These are phyloP conservation scores for Lampris incognitus DNA, from an alignment of 2,113 vertebrate species.

Conservation along the genomic window DNA sequence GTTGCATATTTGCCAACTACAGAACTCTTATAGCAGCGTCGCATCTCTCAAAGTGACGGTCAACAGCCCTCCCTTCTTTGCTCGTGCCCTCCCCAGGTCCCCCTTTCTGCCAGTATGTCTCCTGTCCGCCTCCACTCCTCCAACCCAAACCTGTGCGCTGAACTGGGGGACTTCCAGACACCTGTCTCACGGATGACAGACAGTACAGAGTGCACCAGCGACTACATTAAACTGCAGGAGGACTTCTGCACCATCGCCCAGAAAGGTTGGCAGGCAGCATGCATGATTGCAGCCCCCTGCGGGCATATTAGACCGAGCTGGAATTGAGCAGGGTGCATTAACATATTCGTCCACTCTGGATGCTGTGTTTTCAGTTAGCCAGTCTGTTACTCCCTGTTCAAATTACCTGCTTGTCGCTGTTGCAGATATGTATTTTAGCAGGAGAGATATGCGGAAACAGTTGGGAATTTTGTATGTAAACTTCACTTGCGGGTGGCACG, in stretches of 20 bases:
- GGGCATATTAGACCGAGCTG: not conserved
- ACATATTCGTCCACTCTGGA: not conserved
- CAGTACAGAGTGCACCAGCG: conserved; percentile 87
- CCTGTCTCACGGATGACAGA: conserved; percentile 88
- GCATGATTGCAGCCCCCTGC: not conserved
- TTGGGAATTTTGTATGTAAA: not conserved
- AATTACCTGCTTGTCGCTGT: not conserved
- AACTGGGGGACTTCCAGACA: conserved; percentile 91
- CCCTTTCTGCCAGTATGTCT: conserved; percentile 93
- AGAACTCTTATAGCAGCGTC: not conserved
- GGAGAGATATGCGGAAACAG: not conserved
- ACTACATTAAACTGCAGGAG: conserved; percentile 98
- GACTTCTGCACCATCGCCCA: conserved; percentile 97
- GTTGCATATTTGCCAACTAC: conserved; percentile 16
- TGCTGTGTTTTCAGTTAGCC: not conserved
- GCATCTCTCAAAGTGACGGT: not conserved
- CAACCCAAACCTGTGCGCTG: conserved; percentile 97
- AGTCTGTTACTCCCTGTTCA: not conserved
- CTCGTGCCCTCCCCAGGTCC: conserved; percentile 83
- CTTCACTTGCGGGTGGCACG: not conserved
- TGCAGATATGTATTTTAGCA: not conserved
- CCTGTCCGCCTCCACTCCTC: conserved; percentile 94
- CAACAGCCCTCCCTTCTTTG: conserved; percentile 31
- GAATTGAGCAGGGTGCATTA: not conserved
- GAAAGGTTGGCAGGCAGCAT: conserved; percentile 87